Conservation (phyloP, 23 tunicate species). For the Botrylloides violaceus region DNA sequence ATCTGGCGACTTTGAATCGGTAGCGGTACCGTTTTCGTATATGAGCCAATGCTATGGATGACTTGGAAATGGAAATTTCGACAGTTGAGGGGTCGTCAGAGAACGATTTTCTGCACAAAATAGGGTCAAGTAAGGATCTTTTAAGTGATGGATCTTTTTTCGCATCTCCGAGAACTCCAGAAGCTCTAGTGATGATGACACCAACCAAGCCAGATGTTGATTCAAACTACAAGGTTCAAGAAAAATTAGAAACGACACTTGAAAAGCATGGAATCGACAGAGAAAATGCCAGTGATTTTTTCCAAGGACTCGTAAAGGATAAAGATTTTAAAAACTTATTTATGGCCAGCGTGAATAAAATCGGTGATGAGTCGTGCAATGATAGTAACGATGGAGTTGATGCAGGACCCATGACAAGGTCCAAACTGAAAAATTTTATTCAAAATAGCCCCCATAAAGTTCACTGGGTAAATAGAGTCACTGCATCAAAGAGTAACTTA, state of each 20-base stretch:
- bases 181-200: background rate
- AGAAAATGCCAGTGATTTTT: slow-evolving; percentile 55
- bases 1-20: no score
- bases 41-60: no score
- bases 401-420: slow-evolving; percentile 7
- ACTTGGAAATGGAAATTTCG: no score
- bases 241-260: slow-evolving; percentile 54
- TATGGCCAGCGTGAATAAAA: slow-evolving; percentile 35
- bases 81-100: no score
- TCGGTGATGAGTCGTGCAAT: background rate
- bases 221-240: slow-evolving; percentile 17
- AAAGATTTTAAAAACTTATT: slow-evolving; percentile 41
- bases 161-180: background rate
- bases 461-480: slow-evolving; percentile 5
- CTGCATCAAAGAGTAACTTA: background rate
- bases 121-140: no score
- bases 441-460: slow-evolving; percentile 17
- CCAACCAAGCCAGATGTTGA: background rate
- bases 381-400: background rate
- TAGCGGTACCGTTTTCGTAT: no score
- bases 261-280: slow-evolving; percentile 69
- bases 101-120: no score
- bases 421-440: slow-evolving; percentile 16
- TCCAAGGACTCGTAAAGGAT: slow-evolving; percentile 53
- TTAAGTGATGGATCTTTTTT: no score